Conservation (phyloP, 2,113 vertebrate species). For the Microtus oregoni region DNA sequence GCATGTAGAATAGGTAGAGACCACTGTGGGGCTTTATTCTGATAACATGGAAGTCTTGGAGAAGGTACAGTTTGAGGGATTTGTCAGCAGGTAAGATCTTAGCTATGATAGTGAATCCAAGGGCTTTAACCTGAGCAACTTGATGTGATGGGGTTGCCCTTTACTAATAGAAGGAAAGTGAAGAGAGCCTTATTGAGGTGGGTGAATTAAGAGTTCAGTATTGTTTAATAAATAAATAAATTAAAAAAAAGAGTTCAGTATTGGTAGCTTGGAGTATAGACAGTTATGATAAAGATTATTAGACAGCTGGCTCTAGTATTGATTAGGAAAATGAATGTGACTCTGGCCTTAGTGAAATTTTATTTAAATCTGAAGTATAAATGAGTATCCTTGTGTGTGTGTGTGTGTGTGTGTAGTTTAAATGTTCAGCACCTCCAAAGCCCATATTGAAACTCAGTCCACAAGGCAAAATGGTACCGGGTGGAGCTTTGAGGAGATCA, state of each 20-base stretch:
- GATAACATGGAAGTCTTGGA: background rate
- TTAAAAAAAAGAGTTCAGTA: constrained; percentile 3
- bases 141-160: background rate
- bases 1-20: background rate
- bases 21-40: background rate
- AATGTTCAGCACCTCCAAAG: background rate
- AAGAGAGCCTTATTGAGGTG: background rate
- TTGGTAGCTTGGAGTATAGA: background rate
- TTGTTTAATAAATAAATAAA: no score
- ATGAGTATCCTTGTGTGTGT: background rate
- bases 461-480: background rate
- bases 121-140: background rate
- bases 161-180: background rate
- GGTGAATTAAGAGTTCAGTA: background rate
- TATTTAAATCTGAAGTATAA: constrained; percentile 11
- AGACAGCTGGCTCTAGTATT: background rate
- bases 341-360: background rate
- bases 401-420: background rate
- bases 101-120: background rate
- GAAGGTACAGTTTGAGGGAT: constrained; percentile 24
- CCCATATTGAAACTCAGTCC: background rate
- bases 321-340: background rate
- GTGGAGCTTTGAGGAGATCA: background rate
- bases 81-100: background rate
- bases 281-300: background rate